Percentiles rank a stretch among this genome's conserved stretches.
phyloP scores from a whole-genome alignment of 2,113 vertebrate genomes.

The Motacilla tschutschensis region DNA sequence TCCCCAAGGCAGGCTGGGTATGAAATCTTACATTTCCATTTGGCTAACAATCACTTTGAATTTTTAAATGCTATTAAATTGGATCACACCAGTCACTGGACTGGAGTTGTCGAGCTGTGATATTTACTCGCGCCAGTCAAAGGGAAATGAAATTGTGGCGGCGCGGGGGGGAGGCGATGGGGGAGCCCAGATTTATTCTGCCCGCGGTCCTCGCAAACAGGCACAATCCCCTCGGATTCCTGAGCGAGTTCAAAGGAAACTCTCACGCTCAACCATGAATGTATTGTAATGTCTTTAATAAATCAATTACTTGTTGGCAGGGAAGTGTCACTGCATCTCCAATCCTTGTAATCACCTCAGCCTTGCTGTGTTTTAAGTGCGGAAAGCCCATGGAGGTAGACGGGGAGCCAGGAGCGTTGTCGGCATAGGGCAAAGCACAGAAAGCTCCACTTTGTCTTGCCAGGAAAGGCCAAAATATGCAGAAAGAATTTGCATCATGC shows the following conservation, averaged over 20 bases:
- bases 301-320: slow-evolving; percentile 81
- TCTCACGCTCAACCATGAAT: slow-evolving; percentile 67
- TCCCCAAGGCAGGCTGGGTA: slow-evolving; percentile 58
- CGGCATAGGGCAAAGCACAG: background rate
- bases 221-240: slow-evolving; percentile 62
- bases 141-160: slow-evolving; percentile 56
- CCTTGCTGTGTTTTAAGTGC: slow-evolving; percentile 61
- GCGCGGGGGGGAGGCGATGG: background rate
- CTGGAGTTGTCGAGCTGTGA: slow-evolving; percentile 65
- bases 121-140: slow-evolving; percentile 72
- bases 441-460: background rate
- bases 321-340: slow-evolving; percentile 72
- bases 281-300: slow-evolving; percentile 77
- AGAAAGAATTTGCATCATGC: background rate
- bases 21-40: slow-evolving; percentile 73
- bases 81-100: slow-evolving; percentile 69
- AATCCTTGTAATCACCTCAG: slow-evolving; percentile 73
- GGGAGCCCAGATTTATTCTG: slow-evolving; percentile 36
- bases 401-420: background rate
- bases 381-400: slow-evolving; percentile 21
- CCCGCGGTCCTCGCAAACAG: slow-evolving; percentile 62
- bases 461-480: background rate
- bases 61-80: slow-evolving; percentile 76
- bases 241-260: slow-evolving; percentile 71
- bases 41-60: slow-evolving; percentile 61